These are phyloP conservation scores for Drosophila kanapiae DNA, from an alignment of 1,140 invertebrate species.

Conservation along the genomic window DNA sequence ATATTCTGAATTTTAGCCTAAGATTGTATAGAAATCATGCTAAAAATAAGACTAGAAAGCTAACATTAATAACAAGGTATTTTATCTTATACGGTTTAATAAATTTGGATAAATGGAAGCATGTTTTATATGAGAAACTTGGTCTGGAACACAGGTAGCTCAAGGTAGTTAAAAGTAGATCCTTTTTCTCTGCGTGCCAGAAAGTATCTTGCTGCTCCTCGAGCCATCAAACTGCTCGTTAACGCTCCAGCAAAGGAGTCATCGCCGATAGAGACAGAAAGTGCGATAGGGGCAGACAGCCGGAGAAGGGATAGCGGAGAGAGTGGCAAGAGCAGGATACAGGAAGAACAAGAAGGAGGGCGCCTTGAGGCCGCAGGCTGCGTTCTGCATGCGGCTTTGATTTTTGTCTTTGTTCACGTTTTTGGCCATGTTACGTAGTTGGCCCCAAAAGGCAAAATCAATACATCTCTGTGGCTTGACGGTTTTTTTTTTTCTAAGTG, in stretches of 20 bases:
- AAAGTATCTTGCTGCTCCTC: constrained; percentile 23
- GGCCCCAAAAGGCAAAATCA: constrained; percentile 64
- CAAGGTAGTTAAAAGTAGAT: neutral
- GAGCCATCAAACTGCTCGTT: constrained; percentile 54
- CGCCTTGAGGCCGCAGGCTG: constrained; percentile 52
- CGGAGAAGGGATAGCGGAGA: neutral
- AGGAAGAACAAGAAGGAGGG: constrained; percentile 21
- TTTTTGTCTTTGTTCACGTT: constrained; percentile 61
- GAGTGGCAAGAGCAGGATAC: neutral
- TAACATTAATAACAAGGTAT: too few species aligned
- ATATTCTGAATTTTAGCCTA: too few species aligned
- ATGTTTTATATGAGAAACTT: too few species aligned
- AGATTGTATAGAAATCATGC: too few species aligned
- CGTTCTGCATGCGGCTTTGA: constrained; percentile 76
- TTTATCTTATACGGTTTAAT: too few species aligned
- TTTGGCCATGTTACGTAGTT: constrained; percentile 61
- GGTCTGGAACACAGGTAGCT: too few species aligned
- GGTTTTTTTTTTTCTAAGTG: constrained; percentile 10
- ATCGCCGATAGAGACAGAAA: constrained; percentile 30
- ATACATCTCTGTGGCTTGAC: constrained; percentile 64
- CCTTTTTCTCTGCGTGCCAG: constrained; percentile 1
- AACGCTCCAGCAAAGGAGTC: constrained; percentile 44
- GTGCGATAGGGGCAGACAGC: constrained; percentile 22
- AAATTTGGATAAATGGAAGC: too few species aligned
- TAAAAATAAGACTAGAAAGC: neutral